phyloP scores from a whole-genome alignment of 1,140 invertebrate genomes.

The Euborellia annulipes region DNA sequence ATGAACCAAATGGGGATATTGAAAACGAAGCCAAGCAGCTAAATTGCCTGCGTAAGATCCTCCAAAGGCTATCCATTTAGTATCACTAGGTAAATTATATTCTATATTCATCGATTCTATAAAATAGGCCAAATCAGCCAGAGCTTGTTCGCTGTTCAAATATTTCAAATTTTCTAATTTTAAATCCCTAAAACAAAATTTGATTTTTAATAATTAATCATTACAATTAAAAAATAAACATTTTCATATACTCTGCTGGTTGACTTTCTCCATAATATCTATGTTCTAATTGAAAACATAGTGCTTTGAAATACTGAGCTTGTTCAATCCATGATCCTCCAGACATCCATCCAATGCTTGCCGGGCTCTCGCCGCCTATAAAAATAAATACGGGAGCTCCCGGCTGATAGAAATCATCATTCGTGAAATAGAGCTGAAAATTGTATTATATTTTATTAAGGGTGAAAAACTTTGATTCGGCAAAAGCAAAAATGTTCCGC shows the following conservation, averaged over 20 bases:
- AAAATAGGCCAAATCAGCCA: conserved; percentile 75
- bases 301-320: conserved; percentile 59
- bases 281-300: conserved; percentile 80
- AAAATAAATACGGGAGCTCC: conserved; percentile 70
- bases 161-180: conserved; percentile 60
- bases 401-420: conserved; percentile 47
- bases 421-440: conserved; percentile 59
- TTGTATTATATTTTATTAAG: too few relatives aligned
- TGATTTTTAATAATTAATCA: conserved; percentile 3
- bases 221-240: too few relatives aligned
- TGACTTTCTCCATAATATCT: conserved; percentile 86
- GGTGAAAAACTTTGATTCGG: too few relatives aligned
- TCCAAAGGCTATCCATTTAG: conserved; percentile 83
- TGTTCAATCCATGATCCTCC: conserved; percentile 63
- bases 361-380: conserved; percentile 70
- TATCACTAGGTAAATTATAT: conserved; percentile 39
- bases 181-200: conserved; percentile 40
- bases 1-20: conserved; percentile 79
- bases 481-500: too few relatives aligned
- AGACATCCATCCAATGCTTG: conserved; percentile 61
- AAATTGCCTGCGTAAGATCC: conserved; percentile 84
- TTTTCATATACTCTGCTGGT: conserved; percentile 50
- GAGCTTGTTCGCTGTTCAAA: conserved; percentile 69
- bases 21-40: conserved; percentile 75
- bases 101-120: conserved; percentile 47